A percentile compares a stretch with the other conserved stretches of the same genome.
These are phyloP conservation scores for Zhengitettix transpicula DNA, from an alignment of 2,888 invertebrate genomes.

Conservation along the genomic window DNA sequence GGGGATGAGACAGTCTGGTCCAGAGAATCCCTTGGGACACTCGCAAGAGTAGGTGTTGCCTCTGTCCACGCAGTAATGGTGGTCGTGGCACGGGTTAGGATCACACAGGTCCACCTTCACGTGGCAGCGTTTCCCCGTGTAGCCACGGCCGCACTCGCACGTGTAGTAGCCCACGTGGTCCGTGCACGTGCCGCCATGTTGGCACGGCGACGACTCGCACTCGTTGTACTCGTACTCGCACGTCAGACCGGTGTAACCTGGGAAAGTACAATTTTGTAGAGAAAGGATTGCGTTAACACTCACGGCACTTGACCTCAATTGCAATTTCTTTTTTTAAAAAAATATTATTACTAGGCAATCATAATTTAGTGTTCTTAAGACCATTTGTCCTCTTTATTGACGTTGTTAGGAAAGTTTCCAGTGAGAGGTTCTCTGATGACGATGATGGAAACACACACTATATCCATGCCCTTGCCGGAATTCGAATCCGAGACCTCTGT, in stretches of 20 bases:
- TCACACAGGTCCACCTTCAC: slow-evolving; percentile 54
- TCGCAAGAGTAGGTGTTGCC: slow-evolving; percentile 60
- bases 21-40: slow-evolving; percentile 52
- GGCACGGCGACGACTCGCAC: slow-evolving; percentile 58
- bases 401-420: no score
- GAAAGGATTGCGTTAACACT: no score
- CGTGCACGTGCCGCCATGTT: slow-evolving; percentile 55
- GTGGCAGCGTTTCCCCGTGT: slow-evolving; percentile 50
- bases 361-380: no score
- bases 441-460: no score
- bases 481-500: no score
- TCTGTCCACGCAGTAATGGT: slow-evolving; percentile 51
- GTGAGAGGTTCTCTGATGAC: no score
- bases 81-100: slow-evolving; percentile 49
- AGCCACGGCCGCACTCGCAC: slow-evolving; percentile 52
- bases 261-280: background rate
- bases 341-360: no score
- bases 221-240: slow-evolving; percentile 62
- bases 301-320: no score
- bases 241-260: slow-evolving; percentile 53
- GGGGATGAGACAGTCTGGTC: slow-evolving; percentile 49
- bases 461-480: no score
- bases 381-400: no score
- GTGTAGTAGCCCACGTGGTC: slow-evolving; percentile 51
- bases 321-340: no score